A percentile compares a stretch with the other conserved stretches of the same genome.
Conservation (phyloP, 2,888 invertebrate species). For the Andricus quercusramuli region DNA sequence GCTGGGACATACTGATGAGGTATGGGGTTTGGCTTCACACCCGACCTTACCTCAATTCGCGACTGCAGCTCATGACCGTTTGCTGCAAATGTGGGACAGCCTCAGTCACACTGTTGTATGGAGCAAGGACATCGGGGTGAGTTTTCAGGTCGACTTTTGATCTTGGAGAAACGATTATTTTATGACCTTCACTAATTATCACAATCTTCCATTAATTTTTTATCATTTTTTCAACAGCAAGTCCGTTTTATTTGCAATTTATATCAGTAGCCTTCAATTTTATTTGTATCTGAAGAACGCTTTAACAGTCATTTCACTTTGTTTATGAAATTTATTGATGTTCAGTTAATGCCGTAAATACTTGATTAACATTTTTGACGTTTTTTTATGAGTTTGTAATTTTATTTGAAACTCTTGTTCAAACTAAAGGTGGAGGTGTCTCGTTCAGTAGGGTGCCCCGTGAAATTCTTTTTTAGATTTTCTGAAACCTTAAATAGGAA, state of each 20-base stretch:
- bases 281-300: not conserved
- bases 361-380: too few relatives aligned
- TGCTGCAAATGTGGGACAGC: conserved; percentile 93
- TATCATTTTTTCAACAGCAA: not conserved
- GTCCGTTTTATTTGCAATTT: not conserved
- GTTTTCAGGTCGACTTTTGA: conserved; percentile 49
- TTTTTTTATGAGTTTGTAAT: too few relatives aligned
- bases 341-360: too few relatives aligned
- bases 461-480: too few relatives aligned
- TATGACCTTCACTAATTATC: not conserved
- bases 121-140: conserved; percentile 92
- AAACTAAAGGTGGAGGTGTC: too few relatives aligned
- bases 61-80: conserved; percentile 89
- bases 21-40: conserved; percentile 92
- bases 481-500: too few relatives aligned
- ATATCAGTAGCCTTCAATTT: not conserved
- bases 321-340: not conserved
- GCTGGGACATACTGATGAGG: conserved; percentile 92
- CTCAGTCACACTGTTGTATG: conserved; percentile 92
- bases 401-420: too few relatives aligned
- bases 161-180: not conserved
- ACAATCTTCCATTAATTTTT: not conserved
- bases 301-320: not conserved
- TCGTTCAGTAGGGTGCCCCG: too few relatives aligned
- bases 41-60: conserved; percentile 92